Evolutionary conservation across 2,797 vertebrate genomes (phyloP), one percentile per base, ranked within the genome.

Genomic region (Orientallactaga sibirica): DNA sequence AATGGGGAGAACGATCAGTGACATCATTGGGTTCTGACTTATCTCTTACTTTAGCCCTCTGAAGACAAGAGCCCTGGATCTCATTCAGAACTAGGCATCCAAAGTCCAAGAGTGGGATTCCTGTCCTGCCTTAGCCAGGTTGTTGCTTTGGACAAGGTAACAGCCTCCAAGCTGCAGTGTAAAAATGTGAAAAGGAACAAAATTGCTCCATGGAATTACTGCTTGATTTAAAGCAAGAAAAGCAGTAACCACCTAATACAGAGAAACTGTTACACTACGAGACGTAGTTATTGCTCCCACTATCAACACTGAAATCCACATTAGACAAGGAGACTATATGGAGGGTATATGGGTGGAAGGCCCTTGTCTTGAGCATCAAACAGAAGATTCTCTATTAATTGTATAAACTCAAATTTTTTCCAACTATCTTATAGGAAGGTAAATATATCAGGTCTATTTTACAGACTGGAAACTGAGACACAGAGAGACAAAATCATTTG

Each of bases 401-500:
- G 22, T 70, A 37, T 48, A 5, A 22, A 48, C 9, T 83, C 66
- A 8, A 0, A 22, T 24, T 16, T 67, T 25, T 25, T 73, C 33
- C 29, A 83, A 41, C 16, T 62, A 25, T 19, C 24, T 37, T 20
- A 0, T 1, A 14, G 14, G 6, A 86, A 5, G 67, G 29, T n/a
- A 68, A 70, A 25, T 1, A 0, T 0, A 1, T 24, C 16, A 22
- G 12, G 62, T 37, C 73, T 61, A 37, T 8, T 67, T 77, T 62
- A 71, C 3, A 79, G 37, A n/a, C 1, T n/a, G 48, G 75, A 93
- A 94, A 73, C n/a, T 12, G 61, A 93, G 71, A 76, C 88, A 70
- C 22, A 67, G 66, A 52, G 68, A 6, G 8, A 80, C 10, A 10
- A 16, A 2, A 6, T 4, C 66, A 70, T 33, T 10, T 37, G 12